Percentiles rank a stretch among this genome's conserved stretches.
phyloP scores from a whole-genome alignment of 1,140 invertebrate species.

The Acromyrmex heyeri region DNA sequence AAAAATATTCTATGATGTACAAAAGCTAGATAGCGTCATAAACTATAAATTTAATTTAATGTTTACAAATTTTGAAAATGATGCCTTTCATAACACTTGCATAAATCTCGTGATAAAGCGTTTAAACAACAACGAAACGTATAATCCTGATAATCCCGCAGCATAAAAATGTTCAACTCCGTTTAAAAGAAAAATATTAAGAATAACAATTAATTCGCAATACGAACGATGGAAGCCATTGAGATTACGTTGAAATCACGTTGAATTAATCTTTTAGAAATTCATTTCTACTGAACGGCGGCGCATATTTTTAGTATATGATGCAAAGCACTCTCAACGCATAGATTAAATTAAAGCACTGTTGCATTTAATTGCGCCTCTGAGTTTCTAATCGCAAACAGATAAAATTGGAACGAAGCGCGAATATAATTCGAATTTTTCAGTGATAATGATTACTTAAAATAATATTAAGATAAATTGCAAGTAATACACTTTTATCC shows the following conservation, averaged over 20 bases:
- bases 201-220: background rate
- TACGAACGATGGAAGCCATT: slow-evolving; percentile 39
- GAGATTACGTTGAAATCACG: slow-evolving; percentile 17
- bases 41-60: background rate
- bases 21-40: slow-evolving; percentile 12
- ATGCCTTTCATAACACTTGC: background rate
- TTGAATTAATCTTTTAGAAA: background rate
- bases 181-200: background rate
- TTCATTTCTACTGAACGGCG: background rate
- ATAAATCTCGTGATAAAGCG: background rate
- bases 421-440: background rate
- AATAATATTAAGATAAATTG: background rate
- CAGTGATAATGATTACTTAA: background rate
- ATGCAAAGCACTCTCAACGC: slow-evolving; percentile 8
- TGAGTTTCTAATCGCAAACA: slow-evolving; percentile 26
- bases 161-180: background rate
- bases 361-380: slow-evolving; percentile 11
- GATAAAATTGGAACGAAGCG: slow-evolving; percentile 5
- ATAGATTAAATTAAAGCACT: slow-evolving; percentile 30
- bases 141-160: slow-evolving; percentile 39
- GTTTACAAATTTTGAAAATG: background rate
- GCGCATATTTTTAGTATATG: background rate
- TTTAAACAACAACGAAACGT: slow-evolving; percentile 9
- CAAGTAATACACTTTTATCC: slow-evolving; percentile 20
- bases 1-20: slow-evolving; percentile 21